These are phyloP conservation scores for Neosilurus mollespiculum DNA, from an alignment of 2,797 vertebrate species.

Conservation along the genomic window DNA sequence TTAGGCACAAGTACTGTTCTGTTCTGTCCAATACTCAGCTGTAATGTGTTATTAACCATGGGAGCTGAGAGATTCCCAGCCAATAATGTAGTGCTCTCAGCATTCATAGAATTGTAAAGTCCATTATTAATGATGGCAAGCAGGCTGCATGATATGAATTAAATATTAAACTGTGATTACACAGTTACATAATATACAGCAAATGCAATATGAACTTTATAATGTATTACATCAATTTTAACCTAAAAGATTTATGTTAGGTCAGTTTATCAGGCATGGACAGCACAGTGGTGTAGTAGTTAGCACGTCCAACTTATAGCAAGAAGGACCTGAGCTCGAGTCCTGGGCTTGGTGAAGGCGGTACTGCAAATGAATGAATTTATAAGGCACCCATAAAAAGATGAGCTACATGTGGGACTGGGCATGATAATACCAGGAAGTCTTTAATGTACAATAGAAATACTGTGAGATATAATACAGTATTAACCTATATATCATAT, in stretches of 20 bases:
- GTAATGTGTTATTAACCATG: background rate
- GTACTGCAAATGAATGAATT: no score
- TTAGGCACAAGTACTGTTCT: constrained; percentile 2
- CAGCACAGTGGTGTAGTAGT: no score
- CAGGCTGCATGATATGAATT: background rate
- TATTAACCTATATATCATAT: background rate
- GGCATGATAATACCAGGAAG: background rate
- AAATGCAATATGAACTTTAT: background rate
- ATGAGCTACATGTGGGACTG: background rate
- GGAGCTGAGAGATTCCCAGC: background rate
- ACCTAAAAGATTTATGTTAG: background rate
- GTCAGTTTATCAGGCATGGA: background rate
- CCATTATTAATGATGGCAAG: background rate
- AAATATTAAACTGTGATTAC: background rate
- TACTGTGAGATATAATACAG: background rate
- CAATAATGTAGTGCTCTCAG: background rate
- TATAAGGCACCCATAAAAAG: background rate
- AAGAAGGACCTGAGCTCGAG: no score
- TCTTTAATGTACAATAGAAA: background rate
- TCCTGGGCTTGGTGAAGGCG: no score
- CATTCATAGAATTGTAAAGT: background rate
- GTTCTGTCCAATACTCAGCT: background rate
- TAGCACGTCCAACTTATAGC: no score
- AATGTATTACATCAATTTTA: background rate
- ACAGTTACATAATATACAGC: background rate